phyloP scores from a whole-genome alignment of 2,888 invertebrate species.

The Busseola fusca region DNA sequence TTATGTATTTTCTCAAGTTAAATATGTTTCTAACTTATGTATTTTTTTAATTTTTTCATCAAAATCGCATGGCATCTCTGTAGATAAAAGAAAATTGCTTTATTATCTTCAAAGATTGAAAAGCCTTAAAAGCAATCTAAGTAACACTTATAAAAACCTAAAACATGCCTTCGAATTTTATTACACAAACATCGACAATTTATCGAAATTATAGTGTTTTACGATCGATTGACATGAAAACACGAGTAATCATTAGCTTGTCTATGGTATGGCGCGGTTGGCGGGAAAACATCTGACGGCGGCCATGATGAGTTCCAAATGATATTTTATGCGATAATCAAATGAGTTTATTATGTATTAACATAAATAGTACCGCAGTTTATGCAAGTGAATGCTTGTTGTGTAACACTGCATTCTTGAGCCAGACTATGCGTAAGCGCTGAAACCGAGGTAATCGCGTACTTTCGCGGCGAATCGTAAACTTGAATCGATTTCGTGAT shows the following conservation, averaged over 20 bases:
- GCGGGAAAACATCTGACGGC: constrained; percentile 54
- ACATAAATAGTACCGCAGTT: constrained; percentile 62
- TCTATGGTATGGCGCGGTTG: constrained; percentile 41
- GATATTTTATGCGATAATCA: constrained; percentile 60
- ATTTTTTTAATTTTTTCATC: too few species aligned
- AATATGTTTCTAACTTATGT: neutral
- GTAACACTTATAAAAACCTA: constrained; percentile 13
- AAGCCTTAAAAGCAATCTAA: neutral
- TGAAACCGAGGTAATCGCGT: constrained; percentile 66
- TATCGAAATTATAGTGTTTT: constrained; percentile 57
- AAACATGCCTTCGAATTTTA: constrained; percentile 39
- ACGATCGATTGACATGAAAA: constrained; percentile 56
- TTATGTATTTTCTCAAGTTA: neutral
- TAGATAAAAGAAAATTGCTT: neutral
- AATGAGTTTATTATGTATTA: constrained; percentile 60
- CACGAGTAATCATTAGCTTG: constrained; percentile 50
- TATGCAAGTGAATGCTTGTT: constrained; percentile 73
- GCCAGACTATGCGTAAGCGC: constrained; percentile 77
- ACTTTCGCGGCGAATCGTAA: constrained; percentile 67
- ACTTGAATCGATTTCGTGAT: constrained; percentile 64
- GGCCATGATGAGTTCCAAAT: constrained; percentile 57
- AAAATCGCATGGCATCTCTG: neutral
- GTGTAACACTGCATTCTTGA: constrained; percentile 78
- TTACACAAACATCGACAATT: constrained; percentile 46
- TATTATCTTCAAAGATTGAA: neutral